Base-by-base conservation (phyloP, 2,888 invertebrate species). In the Thera britannica region DNA sequence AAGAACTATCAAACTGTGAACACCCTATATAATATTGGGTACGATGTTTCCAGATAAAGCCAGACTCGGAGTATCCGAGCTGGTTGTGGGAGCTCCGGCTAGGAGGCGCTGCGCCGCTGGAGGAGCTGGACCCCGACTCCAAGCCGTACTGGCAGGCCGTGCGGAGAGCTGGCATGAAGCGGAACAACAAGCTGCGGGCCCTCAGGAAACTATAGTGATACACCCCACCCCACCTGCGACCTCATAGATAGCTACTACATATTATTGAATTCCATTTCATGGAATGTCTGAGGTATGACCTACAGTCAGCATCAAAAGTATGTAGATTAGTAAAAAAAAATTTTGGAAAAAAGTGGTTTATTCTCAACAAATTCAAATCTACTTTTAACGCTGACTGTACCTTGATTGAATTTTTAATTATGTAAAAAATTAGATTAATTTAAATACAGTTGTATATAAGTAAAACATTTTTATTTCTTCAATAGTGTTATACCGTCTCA, bases 41-140 rank as follows among this genome's bases (percentile, higher is more conserved):
- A 1, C 0, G 3, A 3, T 52, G 1, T 7, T 77, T 76, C 0
- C 82, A 93, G 93, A 60, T 93, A 12, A 81, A 85, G 64, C 81
- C 83, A 0, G 92, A 92, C 82, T 83, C 84, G 36, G 90, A 98
- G 83, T 99, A 99, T 89, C 99, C 99, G 0, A 96, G 96, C 1
- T 99, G 99, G 99, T 90, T 99, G 69, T 99, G 98, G 98, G 91
- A 81, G 2, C 82, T 99, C 11, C 90, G 95, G 77, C 95, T 95
- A 12, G 97, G 96, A 2, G 87, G 94, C 4, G 94, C 96, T 4
- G 94, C 95, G 4, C 92, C 95, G 0, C 84, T 98, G 1, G 95
- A 96, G 66, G 96, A 97, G 79, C 82, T 98, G 68, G 97, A 98
- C 85, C 97, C 97, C 3, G 93, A 95, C 79, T 95, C 96, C 8